phyloP scores from a whole-genome alignment of 23 tunicate species.

The Trididemnum clinides region DNA sequence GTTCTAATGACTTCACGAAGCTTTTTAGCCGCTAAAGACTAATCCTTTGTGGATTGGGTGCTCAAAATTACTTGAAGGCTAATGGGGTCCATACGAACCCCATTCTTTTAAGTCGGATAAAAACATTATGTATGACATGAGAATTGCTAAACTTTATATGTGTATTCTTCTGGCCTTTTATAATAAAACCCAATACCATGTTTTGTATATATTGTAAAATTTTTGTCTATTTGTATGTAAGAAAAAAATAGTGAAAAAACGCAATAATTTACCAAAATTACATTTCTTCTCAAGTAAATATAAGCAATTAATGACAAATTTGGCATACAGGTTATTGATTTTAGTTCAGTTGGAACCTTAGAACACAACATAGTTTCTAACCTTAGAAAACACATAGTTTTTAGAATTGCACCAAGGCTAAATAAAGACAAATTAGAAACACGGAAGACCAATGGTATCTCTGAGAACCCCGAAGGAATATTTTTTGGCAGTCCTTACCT shows the following conservation, averaged over 20 bases:
- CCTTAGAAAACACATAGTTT: background rate
- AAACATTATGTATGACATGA: background rate
- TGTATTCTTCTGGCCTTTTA: background rate
- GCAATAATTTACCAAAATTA: background rate
- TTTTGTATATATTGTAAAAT: background rate
- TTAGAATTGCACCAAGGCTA: background rate
- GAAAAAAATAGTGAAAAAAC: background rate
- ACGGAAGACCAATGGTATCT: background rate
- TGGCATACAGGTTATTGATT: background rate
- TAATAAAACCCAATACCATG: background rate
- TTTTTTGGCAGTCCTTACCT: background rate
- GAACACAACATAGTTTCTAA: background rate
- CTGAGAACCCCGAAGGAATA: no score
- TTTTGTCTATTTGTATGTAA: background rate
- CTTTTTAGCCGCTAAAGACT: no score
- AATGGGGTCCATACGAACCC: background rate
- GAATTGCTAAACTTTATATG: background rate
- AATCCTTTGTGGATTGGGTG: background rate
- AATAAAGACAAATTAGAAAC: background rate
- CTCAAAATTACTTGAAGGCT: background rate
- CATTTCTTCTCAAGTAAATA: background rate
- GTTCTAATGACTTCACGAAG: no score
- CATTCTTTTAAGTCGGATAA: background rate
- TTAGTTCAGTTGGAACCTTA: background rate
- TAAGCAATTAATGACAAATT: background rate